Conservation (phyloP, 2,113 vertebrate genomes). For the Ceyx margarethae region DNA sequence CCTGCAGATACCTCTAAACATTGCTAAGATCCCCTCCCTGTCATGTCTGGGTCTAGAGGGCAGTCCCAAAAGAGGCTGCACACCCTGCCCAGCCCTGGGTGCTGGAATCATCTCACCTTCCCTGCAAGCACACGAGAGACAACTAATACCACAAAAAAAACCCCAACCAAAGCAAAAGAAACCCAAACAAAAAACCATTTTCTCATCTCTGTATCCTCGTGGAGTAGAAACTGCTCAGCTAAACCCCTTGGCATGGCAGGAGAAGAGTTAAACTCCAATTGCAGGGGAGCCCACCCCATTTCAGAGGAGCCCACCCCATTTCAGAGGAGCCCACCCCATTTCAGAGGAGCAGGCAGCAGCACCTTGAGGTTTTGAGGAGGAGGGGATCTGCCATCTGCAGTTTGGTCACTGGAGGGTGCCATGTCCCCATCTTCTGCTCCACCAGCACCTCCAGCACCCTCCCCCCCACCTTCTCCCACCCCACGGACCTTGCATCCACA, state of each 20-base stretch:
- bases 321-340: rapidly evolving
- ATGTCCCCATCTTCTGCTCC: neutral
- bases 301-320: neutral
- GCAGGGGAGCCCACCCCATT: rapidly evolving
- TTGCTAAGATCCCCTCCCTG: too few relatives aligned
- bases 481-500: neutral
- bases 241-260: neutral
- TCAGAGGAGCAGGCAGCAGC: neutral
- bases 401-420: slow-evolving; percentile 52
- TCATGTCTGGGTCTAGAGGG: rapidly evolving
- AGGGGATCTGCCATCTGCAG: neutral
- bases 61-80: neutral
- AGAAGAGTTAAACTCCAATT: neutral
- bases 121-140: neutral
- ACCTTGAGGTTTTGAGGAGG: rapidly evolving
- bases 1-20: too few relatives aligned
- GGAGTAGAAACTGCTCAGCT: neutral
- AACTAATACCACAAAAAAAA: neutral
- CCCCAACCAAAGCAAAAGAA: too few relatives aligned
- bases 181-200: neutral
- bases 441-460: neutral
- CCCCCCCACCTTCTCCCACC: neutral
- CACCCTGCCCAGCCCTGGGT: neutral
- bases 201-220: neutral
- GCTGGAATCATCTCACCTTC: neutral